These are phyloP conservation scores for Yponomeuta evonymella DNA, from an alignment of 2,888 invertebrate genomes.

Conservation along the genomic window DNA sequence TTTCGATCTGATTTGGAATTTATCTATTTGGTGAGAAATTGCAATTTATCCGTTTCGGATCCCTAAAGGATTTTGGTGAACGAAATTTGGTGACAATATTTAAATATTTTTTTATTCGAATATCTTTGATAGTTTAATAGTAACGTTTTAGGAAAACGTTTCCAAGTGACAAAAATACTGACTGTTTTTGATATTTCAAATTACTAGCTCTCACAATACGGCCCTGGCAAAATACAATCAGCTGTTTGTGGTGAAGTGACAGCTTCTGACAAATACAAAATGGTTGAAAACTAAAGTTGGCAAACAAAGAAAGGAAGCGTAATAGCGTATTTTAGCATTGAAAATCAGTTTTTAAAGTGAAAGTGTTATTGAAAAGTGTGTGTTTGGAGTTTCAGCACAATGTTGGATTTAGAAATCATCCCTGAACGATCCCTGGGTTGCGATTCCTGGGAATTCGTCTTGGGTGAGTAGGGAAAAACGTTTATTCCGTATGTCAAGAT, in stretches of 20 bases:
- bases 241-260: constrained; percentile 73
- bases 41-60: too few relatives aligned
- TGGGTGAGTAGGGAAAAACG: constrained; percentile 82
- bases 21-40: too few relatives aligned
- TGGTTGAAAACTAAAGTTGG: constrained; percentile 77
- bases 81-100: too few relatives aligned
- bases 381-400: constrained; percentile 84
- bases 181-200: too few relatives aligned
- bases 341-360: constrained; percentile 61
- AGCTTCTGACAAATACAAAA: constrained; percentile 77
- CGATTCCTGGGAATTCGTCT: constrained; percentile 98
- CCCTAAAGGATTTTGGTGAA: too few relatives aligned
- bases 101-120: too few relatives aligned
- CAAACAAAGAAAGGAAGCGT: constrained; percentile 76
- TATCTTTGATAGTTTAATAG: too few relatives aligned
- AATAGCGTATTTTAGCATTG: constrained; percentile 60
- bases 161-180: too few relatives aligned
- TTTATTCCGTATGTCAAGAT: constrained; percentile 69
- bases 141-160: too few relatives aligned
- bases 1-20: not conserved
- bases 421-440: constrained; percentile 97
- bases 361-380: constrained; percentile 82
- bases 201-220: constrained; percentile 31
- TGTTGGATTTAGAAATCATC: constrained; percentile 97
- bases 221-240: constrained; percentile 71